Base-by-base conservation (phyloP, 1,140 invertebrate genomes). In the Zaprionus capensis region DNA sequence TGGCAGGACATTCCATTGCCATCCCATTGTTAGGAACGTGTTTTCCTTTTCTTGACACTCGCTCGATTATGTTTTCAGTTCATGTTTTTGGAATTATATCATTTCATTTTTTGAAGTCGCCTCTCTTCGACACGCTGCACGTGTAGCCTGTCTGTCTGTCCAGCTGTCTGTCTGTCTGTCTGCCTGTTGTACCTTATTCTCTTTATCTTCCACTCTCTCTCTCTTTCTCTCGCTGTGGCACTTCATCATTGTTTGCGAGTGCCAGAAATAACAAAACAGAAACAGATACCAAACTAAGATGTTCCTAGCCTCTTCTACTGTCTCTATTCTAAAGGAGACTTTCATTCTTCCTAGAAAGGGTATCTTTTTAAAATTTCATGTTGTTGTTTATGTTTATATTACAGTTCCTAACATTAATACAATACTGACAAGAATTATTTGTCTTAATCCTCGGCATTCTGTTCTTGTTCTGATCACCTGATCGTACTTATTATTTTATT, bases 1-100 rank as follows among this genome's bases (percentile, higher is more conserved):
- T 64, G 31, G 38, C n/a, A 53, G 53, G 53, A 64, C 59, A 49
- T 63, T 58, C 62, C 36, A 34, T 31, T 41, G 56, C 36, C 55
- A 56, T 15, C 34, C 31, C 34, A 15, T 56, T 71, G 41, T 46
- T 17, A 11, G 64, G 36, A 26, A 68, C 72, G 84, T 86, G 76
- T 80, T 61, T 78, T 81, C 64, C 78, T 84, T 88, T 73, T 76
- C 73, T 90, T 88, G 84, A 88, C 84, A 81, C 78, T 84, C 83
- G 76, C 81, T 82, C 85, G 81, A 90, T 90, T 88, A 80, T 87
- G 84, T 88, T 90, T 88, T 88, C 84, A 84, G 84, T 81, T 90
- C 85, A 88, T 88, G 84, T 84, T 88, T 88, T 90, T 75, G 84
- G 84, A 88, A 88, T 88, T 88, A 88, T 90, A 90, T 88, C 84